Evolutionary conservation across 2,888 invertebrate genomes (phyloP).

Genomic region (Miltochrista miniata): DNA sequence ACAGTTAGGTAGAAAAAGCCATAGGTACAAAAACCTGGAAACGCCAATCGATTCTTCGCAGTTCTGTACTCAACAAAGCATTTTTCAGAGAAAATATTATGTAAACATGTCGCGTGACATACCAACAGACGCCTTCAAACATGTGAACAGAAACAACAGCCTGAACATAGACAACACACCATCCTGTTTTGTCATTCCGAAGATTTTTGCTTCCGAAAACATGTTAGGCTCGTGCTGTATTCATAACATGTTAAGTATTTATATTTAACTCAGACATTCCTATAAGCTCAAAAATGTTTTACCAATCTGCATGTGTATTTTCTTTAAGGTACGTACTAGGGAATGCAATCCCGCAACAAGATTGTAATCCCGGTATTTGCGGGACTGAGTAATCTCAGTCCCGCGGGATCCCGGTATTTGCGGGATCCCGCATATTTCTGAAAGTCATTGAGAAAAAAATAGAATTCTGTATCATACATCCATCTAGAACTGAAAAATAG

Average conservation of each 20-base stretch:
- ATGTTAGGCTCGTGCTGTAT: slow-evolving; percentile 52
- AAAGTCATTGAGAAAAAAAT: no score
- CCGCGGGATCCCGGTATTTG: no score
- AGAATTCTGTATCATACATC: no score
- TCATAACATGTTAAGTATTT: slow-evolving; percentile 1
- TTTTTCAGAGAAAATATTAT: slow-evolving; percentile 65
- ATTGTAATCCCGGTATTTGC: no score
- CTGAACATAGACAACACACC: slow-evolving; percentile 31
- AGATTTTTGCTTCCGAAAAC: slow-evolving; percentile 58
- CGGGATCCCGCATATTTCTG: no score
- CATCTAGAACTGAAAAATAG: no score
- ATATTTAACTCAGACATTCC: no score
- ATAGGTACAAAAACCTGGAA: slow-evolving; percentile 19
- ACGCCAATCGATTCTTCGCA: slow-evolving; percentile 35
- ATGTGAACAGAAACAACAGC: slow-evolving; percentile 54
- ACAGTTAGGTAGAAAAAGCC: slow-evolving; percentile 5
- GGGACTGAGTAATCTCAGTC: no score
- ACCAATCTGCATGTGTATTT: no score
- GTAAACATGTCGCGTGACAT: slow-evolving; percentile 56
- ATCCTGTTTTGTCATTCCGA: slow-evolving; percentile 68
- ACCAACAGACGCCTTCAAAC: slow-evolving; percentile 33
- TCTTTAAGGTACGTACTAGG: no score
- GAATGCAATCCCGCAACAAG: no score
- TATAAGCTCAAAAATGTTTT: no score
- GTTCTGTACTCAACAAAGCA: slow-evolving; percentile 34